Conservation (phyloP, 2,888 invertebrate species). For the Lapara coniferarum region DNA sequence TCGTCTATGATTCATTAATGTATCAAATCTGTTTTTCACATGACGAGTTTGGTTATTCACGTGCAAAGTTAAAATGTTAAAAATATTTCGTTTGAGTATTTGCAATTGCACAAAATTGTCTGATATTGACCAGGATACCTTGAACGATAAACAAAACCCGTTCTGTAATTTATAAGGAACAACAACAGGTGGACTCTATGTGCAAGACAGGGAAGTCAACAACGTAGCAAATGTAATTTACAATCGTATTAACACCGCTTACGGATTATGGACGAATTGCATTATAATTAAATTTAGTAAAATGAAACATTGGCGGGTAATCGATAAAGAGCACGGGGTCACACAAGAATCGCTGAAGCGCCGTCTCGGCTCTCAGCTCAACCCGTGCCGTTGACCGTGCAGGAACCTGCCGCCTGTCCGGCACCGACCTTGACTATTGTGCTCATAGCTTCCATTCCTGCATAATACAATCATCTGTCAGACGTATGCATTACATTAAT, state of each 20-base stretch:
- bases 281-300: conserved; percentile 60
- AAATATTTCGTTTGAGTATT: neutral
- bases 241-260: conserved; percentile 6
- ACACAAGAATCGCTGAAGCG: conserved; percentile 63
- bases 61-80: conserved; percentile 3
- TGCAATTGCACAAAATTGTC: neutral
- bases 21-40: conserved; percentile 19
- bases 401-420: conserved; percentile 59
- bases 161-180: neutral
- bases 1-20: conserved; percentile 16
- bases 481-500: conserved; percentile 9
- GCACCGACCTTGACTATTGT: conserved; percentile 67
- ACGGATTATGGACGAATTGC: conserved; percentile 38
- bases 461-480: conserved; percentile 32
- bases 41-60: conserved; percentile 15
- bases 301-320: conserved; percentile 57
- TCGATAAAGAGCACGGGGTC: conserved; percentile 57
- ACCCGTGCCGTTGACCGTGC: conserved; percentile 69
- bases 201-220: neutral
- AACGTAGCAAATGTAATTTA: neutral
- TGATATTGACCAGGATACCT: conserved; percentile 7
- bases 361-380: conserved; percentile 62
- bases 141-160: conserved; percentile 2
- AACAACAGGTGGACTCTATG: conserved; percentile 26
- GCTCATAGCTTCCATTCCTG: conserved; percentile 44